Percentiles rank a stretch among this genome's conserved stretches.
phyloP scores from a whole-genome alignment of 2,888 invertebrate genomes.

The Lycia hirtaria region DNA sequence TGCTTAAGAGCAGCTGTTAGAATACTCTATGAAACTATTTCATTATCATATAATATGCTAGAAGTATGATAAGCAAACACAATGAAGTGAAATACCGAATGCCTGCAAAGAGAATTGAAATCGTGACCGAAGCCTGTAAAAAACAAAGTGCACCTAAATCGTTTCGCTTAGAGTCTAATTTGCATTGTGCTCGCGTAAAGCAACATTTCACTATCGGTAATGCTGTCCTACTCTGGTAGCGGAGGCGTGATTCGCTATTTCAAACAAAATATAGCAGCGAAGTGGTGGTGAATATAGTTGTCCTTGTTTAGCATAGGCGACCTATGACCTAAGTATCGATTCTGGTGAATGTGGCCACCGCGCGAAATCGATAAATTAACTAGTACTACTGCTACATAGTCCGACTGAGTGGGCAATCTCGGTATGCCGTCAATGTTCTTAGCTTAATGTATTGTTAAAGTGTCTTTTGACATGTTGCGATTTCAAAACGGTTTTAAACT shows the following conservation, averaged over 20 bases:
- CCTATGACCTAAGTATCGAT: constrained; percentile 82
- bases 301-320: constrained; percentile 75
- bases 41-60: constrained; percentile 60
- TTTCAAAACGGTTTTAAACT: no score
- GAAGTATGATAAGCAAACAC: constrained; percentile 66
- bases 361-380: constrained; percentile 73
- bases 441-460: constrained; percentile 21
- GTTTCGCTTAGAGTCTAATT: constrained; percentile 61
- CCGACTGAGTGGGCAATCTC: constrained; percentile 60
- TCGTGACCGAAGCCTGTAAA: constrained; percentile 60
- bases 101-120: constrained; percentile 69
- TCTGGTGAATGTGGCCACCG: constrained; percentile 75
- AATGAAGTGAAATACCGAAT: constrained; percentile 75
- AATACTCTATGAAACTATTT: constrained; percentile 62
- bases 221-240: constrained; percentile 73
- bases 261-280: constrained; percentile 67
- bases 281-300: constrained; percentile 68
- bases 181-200: constrained; percentile 60
- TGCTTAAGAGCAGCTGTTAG: constrained; percentile 42
- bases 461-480: neutral
- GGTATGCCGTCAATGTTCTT: constrained; percentile 40
- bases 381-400: constrained; percentile 52
- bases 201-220: constrained; percentile 78
- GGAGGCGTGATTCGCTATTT: constrained; percentile 82
- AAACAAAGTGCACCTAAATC: constrained; percentile 59